phyloP scores from a whole-genome alignment of 2,797 vertebrate genomes.

The Oreonectes daqikongensis region DNA sequence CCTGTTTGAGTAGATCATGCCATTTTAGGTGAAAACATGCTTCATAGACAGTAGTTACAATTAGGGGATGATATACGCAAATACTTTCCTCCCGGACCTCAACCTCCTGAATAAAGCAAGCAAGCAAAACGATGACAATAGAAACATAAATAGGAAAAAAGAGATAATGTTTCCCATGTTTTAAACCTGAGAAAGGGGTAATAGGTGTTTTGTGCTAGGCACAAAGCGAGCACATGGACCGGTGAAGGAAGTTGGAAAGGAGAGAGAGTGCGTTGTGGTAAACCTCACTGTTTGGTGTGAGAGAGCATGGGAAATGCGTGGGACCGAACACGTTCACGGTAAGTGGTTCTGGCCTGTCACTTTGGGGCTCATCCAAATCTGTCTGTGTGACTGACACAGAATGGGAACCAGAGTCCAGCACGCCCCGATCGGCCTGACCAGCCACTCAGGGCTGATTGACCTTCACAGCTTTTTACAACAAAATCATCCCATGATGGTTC shows the following conservation, averaged over 20 bases:
- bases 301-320: constrained; percentile 81
- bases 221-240: constrained; percentile 51
- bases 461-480: background rate
- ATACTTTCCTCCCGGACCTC: background rate
- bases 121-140: constrained; percentile 60
- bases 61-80: constrained; percentile 17
- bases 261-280: constrained; percentile 64
- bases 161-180: constrained; percentile 71
- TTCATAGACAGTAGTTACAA: constrained; percentile 34
- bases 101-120: constrained; percentile 11
- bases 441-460: constrained; percentile 34
- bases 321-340: constrained; percentile 66
- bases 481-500: background rate
- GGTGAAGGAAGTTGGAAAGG: constrained; percentile 55
- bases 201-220: constrained; percentile 49
- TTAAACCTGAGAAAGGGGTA: constrained; percentile 42
- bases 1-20: constrained; percentile 45
- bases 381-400: constrained; percentile 60
- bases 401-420: constrained; percentile 42
- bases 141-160: constrained; percentile 63
- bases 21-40: constrained; percentile 48
- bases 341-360: constrained; percentile 65
- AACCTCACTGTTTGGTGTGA: constrained; percentile 76
- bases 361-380: constrained; percentile 66
- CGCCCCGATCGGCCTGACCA: background rate